Conservation (phyloP, 2,888 invertebrate species). For the Acleris cristana region DNA sequence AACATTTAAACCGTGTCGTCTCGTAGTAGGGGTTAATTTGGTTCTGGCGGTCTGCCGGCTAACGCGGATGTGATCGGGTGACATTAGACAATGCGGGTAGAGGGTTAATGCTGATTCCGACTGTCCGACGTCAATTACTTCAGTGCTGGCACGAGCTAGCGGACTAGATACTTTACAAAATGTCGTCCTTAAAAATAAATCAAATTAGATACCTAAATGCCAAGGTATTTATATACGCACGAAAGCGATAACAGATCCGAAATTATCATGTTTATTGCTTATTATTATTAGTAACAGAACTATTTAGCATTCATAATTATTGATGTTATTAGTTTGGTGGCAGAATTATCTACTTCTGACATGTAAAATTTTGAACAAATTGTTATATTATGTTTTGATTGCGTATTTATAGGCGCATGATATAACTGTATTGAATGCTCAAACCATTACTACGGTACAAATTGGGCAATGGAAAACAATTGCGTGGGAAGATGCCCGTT, state of each 20-base stretch:
- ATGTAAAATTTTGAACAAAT: too few species aligned
- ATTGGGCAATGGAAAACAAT: conserved; percentile 56
- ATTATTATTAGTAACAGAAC: too few species aligned
- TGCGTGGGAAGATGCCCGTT: conserved; percentile 67
- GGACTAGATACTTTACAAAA: conserved; percentile 31
- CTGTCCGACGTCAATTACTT: conserved; percentile 42
- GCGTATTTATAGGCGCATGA: conserved; percentile 7
- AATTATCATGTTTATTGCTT: not conserved
- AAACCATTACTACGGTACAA: conserved; percentile 44
- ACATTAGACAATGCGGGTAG: conserved; percentile 64
- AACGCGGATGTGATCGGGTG: conserved; percentile 65
- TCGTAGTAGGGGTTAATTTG: conserved; percentile 27
- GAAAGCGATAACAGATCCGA: conserved; percentile 2
- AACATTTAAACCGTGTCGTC: conserved; percentile 7
- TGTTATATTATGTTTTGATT: not conserved
- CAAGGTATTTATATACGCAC: conserved; percentile 13
- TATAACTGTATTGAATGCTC: conserved; percentile 41
- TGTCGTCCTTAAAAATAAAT: conserved; percentile 26
- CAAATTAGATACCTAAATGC: conserved; percentile 22
- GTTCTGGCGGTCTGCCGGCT: conserved; percentile 46
- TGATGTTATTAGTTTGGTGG: not conserved
- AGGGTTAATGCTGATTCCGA: conserved; percentile 53
- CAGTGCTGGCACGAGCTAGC: conserved; percentile 23
- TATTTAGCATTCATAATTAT: not conserved
- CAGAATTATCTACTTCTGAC: too few species aligned